Base-by-base conservation (phyloP, 1,140 invertebrate species). In the Halictus rubicundus region DNA sequence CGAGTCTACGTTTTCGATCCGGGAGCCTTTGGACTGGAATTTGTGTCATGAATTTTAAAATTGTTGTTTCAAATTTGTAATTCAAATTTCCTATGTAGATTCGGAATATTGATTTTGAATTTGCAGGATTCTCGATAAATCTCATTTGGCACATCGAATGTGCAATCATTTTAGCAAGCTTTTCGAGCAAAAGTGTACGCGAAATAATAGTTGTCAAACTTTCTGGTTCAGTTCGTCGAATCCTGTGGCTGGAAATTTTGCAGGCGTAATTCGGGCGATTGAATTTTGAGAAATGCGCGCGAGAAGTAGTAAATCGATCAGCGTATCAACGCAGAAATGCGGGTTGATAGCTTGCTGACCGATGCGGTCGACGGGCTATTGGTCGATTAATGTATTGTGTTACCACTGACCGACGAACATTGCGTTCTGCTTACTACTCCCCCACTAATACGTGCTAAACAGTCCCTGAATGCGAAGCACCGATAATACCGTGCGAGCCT, bases 301-400 rank as follows among this genome's bases (percentile, higher is more conserved):
- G 57, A 46, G 42, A 25, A 49, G 19, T 39, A 52, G 23, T 9
- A 19, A 60, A 61, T 52, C 70, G 59, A 63, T 63, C 39, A 42
- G 2, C 23, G 32, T 21, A 54, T 46, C 32, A 16, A 39, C 21
- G 12, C 23, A 57, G 69, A 78, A 72, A 72, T 23, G 68, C 42
- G 1, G 52, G 39, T 49, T 60, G 77, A 59, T 68, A 60, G 39
- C 10, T 42, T 69, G 74, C 73, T 54, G 59, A 64, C 69, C 49
- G 57, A 49, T 66, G 69, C 52, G 70, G 77, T 73, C 19, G 54
- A 39, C 52, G 74, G 52, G 37, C 65, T 70, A 77, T 81, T 69
- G 79, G 79, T 25, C 74, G 79, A 81, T 77, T 81, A 70, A 70
- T 77, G 32, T 61, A 81, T 81, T 77, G 79, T 70, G 52, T 54